Conservation (phyloP, 2,113 vertebrate genomes). For the Lagenorhynchus albirostris region DNA sequence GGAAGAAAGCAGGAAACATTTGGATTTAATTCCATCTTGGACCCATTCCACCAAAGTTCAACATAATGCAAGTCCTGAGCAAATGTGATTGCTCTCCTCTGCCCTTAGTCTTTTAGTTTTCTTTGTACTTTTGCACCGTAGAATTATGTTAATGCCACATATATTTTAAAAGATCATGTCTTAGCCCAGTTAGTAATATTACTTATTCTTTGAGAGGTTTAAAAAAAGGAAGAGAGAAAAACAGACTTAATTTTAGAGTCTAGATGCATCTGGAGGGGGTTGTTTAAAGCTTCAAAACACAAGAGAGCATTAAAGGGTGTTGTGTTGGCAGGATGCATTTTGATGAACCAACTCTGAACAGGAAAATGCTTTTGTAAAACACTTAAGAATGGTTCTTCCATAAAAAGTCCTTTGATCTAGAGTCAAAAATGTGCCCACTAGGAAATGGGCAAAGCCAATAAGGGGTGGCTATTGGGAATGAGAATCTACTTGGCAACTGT, state of each 20-base stretch:
- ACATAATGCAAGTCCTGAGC: slow-evolving; percentile 20
- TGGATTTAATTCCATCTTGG: slow-evolving; percentile 73
- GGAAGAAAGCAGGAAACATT: slow-evolving; percentile 71
- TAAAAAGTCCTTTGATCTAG: neutral
- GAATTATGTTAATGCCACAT: slow-evolving; percentile 39
- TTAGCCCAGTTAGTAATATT: slow-evolving; percentile 21
- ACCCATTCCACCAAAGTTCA: slow-evolving; percentile 58
- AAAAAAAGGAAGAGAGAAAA: neutral
- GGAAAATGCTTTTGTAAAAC: neutral
- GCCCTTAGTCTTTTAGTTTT: neutral
- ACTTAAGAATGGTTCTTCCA: neutral
- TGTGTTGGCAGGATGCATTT: neutral
- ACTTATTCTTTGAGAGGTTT: slow-evolving; percentile 12
- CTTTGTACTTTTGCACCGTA: slow-evolving; percentile 45
- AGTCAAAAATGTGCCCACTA: neutral
- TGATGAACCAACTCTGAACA: neutral
- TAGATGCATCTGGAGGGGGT: neutral
- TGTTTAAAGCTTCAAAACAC: neutral
- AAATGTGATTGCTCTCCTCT: slow-evolving; percentile 44
- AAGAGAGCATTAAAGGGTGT: neutral
- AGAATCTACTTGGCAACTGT: neutral
- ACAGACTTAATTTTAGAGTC: neutral
- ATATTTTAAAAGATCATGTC: slow-evolving; percentile 33
- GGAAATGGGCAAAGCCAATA: neutral
- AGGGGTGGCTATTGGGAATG: neutral